Percentiles rank a stretch among this genome's conserved stretches.
Conservation (phyloP, 2,888 invertebrate genomes). For the Cheiracanthium punctorium region DNA sequence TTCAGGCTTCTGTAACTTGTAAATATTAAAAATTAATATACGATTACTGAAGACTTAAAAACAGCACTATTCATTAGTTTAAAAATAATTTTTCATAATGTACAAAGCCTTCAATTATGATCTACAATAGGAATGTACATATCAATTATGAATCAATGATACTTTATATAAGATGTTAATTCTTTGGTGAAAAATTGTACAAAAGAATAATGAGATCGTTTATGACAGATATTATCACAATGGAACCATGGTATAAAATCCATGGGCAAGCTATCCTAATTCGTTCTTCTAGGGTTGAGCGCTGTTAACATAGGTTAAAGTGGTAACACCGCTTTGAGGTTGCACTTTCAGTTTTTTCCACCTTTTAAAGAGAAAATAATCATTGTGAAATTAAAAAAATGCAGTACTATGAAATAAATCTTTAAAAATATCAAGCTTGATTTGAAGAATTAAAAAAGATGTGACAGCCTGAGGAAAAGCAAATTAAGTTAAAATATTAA, state of each 20-base stretch:
- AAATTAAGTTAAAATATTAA: too few species aligned
- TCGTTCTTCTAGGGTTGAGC: background rate
- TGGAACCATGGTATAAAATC: background rate
- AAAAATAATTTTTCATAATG: background rate
- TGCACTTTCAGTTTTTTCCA: conserved; percentile 31
- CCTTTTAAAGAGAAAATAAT: background rate
- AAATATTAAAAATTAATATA: too few species aligned
- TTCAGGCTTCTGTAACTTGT: too few species aligned
- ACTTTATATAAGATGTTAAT: background rate
- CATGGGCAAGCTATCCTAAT: background rate
- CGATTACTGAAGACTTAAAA: too few species aligned
- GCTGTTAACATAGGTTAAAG: conserved; percentile 18
- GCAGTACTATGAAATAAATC: too few species aligned
- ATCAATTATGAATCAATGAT: conserved; percentile 6
- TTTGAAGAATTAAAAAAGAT: too few species aligned
- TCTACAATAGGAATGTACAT: conserved; percentile 2
- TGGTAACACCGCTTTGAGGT: conserved; percentile 13
- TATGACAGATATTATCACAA: conserved; percentile 11
- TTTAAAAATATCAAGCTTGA: too few species aligned
- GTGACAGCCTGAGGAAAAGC: too few species aligned
- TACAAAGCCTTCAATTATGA: background rate
- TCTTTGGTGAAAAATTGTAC: background rate
- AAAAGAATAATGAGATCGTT: conserved; percentile 3
- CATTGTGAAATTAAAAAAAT: too few species aligned
- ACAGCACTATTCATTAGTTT: background rate